Conservation (phyloP, 2,113 vertebrate genomes). For the Oxyruncus cristatus region DNA sequence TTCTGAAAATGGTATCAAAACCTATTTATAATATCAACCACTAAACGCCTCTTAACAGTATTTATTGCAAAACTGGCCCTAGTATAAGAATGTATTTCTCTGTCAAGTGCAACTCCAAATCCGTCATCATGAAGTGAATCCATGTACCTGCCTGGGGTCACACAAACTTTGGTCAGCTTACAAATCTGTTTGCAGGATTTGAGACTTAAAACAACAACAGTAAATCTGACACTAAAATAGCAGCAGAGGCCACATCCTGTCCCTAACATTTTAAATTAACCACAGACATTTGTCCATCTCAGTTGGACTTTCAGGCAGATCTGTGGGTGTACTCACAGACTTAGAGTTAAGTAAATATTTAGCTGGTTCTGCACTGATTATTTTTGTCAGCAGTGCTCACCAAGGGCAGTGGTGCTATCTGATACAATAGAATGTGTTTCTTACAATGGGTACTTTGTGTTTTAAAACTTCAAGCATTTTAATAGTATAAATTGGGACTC, state of each 20-base stretch:
- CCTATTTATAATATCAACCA: not conserved
- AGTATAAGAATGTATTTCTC: not conserved
- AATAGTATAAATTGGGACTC: not conserved
- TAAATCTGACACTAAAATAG: not conserved
- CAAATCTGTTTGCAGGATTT: not conserved
- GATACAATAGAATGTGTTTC: not conserved
- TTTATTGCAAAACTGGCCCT: not conserved
- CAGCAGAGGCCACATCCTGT: not conserved
- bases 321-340: not conserved
- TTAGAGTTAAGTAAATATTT: slow-evolving; percentile 1
- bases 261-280: not conserved
- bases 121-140: not conserved
- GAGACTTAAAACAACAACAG: not conserved
- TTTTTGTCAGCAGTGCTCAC: not conserved
- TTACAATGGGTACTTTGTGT: not conserved
- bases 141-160: not conserved
- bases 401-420: not conserved
- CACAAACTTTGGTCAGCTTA: not conserved
- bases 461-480: not conserved
- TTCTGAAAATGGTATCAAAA: not conserved
- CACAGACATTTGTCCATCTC: not conserved
- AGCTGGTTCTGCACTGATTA: not conserved
- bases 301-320: not conserved
- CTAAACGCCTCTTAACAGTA: not conserved
- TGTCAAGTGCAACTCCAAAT: not conserved